A percentile compares a stretch with the other conserved stretches of the same genome.
Evolutionary conservation across 2,113 vertebrate species (phyloP).

Genomic region (Motacilla tschutschensis): DNA sequence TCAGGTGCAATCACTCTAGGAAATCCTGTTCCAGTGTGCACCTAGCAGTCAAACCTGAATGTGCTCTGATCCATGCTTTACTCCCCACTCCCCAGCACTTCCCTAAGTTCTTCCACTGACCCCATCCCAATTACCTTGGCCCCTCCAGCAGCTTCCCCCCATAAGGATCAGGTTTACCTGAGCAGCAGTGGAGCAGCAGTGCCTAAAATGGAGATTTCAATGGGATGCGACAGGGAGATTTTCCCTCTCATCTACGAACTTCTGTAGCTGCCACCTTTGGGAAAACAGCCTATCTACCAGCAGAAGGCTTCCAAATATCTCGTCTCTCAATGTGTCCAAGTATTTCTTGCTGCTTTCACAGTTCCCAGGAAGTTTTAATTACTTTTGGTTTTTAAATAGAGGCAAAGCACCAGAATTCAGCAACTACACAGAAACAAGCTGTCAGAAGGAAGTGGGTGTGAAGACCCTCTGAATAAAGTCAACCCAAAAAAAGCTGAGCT

Average conservation of each 20-base stretch:
- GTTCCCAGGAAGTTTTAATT: constrained; percentile 45
- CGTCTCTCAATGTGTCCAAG: neutral
- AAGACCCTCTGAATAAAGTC: constrained; percentile 27
- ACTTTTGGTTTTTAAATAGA: constrained; percentile 21
- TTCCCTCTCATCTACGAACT: constrained; percentile 35
- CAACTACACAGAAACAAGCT: constrained; percentile 14
- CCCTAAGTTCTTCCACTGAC: neutral
- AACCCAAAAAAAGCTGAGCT: constrained; percentile 5
- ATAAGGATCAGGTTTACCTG: constrained; percentile 63
- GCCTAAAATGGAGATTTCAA: constrained; percentile 53
- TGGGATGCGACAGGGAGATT: constrained; percentile 22
- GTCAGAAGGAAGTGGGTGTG: neutral
- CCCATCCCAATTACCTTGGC: neutral
- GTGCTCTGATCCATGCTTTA: neutral
- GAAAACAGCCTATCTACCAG: constrained; percentile 37
- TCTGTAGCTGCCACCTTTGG: constrained; percentile 44
- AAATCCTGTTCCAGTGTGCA: constrained; percentile 1
- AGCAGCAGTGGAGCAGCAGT: constrained; percentile 39
- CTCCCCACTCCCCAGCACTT: neutral
- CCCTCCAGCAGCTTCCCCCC: neutral
- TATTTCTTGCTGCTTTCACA: constrained; percentile 23
- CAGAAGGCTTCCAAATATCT: constrained; percentile 26
- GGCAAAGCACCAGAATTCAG: constrained; percentile 19
- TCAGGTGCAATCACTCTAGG: neutral
- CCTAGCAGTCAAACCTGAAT: neutral